Conservation (phyloP, 2,797 vertebrate species). For the Anisognathus igniventris region DNA sequence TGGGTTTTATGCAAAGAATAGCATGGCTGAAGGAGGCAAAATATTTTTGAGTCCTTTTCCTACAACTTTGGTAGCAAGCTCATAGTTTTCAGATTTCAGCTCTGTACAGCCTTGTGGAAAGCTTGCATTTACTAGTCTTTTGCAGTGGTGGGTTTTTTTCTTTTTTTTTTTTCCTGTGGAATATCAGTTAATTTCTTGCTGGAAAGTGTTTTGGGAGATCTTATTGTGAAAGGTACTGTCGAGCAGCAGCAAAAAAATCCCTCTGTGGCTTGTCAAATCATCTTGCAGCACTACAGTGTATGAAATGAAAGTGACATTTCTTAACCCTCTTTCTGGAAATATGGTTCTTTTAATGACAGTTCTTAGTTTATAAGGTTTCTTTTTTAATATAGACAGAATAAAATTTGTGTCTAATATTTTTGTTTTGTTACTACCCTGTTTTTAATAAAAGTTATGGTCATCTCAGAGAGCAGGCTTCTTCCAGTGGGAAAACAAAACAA, state of each 20-base stretch:
- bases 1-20: not conserved
- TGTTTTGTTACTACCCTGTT: not conserved
- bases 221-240: not conserved
- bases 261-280: not conserved
- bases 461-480: not conserved
- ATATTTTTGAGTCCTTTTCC: not conserved
- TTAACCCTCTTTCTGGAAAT: not conserved
- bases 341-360: not conserved
- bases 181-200: not conserved
- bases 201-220: not conserved
- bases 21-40: not conserved
- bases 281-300: not conserved
- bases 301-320: not conserved
- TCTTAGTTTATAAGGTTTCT: not conserved
- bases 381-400: not conserved
- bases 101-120: not conserved
- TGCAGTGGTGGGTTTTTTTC: not conserved
- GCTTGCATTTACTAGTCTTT: not conserved
- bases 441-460: not conserved
- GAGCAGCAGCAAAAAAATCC: not conserved
- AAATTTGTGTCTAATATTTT: not conserved
- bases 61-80: not conserved
- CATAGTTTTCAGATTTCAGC: not conserved
- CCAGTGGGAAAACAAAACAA: not conserved
- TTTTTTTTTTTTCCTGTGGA: not conserved